A percentile compares a stretch with the other conserved stretches of the same genome.
phyloP scores from a whole-genome alignment of 1,140 invertebrate species.

The Charaxes varanes region DNA sequence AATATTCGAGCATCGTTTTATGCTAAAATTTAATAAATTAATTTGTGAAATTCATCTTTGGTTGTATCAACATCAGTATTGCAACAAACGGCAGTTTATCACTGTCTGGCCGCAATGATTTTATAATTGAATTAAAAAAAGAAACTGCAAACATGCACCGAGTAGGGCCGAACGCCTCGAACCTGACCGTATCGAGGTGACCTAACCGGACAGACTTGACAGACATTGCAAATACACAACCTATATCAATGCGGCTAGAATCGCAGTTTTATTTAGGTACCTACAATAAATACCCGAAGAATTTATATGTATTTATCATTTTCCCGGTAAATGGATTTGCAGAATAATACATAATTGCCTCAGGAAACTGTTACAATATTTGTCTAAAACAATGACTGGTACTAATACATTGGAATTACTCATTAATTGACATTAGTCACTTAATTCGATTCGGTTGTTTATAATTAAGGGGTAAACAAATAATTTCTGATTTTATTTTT shows the following conservation, averaged over 20 bases:
- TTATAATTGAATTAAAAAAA: slow-evolving; percentile 22
- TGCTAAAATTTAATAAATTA: not conserved
- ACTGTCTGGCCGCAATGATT: too few species aligned
- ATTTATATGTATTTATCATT: slow-evolving; percentile 15
- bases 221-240: slow-evolving; percentile 48
- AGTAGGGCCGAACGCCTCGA: slow-evolving; percentile 50
- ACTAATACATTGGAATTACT: slow-evolving; percentile 55
- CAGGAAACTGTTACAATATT: slow-evolving; percentile 6
- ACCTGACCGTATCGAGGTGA: slow-evolving; percentile 67
- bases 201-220: slow-evolving; percentile 62
- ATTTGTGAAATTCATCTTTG: too few species aligned
- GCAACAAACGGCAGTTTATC: too few species aligned
- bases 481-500: too few species aligned
- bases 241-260: slow-evolving; percentile 7
- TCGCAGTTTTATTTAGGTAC: slow-evolving; percentile 2
- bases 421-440: slow-evolving; percentile 61
- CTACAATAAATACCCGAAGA: slow-evolving; percentile 5
- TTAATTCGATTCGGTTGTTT: slow-evolving; percentile 42
- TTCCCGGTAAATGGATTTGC: slow-evolving; percentile 11
- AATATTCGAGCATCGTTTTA: slow-evolving; percentile 1
- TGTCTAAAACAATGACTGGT: slow-evolving; percentile 34
- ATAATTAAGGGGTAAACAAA: too few species aligned
- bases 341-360: slow-evolving; percentile 13
- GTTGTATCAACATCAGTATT: too few species aligned
- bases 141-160: slow-evolving; percentile 49